phyloP scores from a whole-genome alignment of 2,888 invertebrate species.

The Oscheius sp. region DNA sequence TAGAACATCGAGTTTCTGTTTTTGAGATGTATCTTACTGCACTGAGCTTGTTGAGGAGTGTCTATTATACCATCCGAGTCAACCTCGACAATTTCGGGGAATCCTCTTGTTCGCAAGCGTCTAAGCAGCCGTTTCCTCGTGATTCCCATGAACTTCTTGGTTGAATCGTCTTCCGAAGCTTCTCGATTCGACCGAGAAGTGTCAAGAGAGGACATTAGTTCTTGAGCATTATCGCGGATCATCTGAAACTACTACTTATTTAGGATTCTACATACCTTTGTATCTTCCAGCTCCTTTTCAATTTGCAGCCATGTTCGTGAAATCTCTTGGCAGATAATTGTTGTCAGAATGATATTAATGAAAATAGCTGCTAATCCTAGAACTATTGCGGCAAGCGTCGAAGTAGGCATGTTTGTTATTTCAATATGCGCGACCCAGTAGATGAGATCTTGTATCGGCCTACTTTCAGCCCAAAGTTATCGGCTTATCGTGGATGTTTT shows the following conservation, averaged over 20 bases:
- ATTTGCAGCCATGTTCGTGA: slow-evolving; percentile 14
- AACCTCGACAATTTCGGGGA: neutral
- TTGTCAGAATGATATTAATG: slow-evolving; percentile 7
- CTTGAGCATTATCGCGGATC: neutral
- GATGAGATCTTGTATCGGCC: slow-evolving; percentile 12
- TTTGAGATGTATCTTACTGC: neutral
- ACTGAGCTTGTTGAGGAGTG: neutral
- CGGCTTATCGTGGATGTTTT: too few species aligned
- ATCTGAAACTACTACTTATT: neutral
- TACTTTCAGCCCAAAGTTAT: neutral
- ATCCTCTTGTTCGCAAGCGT: neutral
- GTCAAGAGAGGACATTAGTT: neutral
- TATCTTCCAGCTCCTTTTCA: neutral
- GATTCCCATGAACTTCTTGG: neutral
- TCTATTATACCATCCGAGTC: neutral
- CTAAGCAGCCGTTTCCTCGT: neutral
- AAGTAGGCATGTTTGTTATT: slow-evolving; percentile 13
- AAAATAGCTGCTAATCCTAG: slow-evolving; percentile 18
- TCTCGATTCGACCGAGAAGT: neutral
- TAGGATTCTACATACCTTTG: slow-evolving; percentile 4
- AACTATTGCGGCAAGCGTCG: slow-evolving; percentile 2
- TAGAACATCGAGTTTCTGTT: neutral
- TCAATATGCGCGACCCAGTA: slow-evolving; percentile 6
- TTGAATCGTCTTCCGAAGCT: neutral
- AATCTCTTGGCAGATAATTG: slow-evolving; percentile 23